These are phyloP conservation scores for Alaudala cheleensis DNA, from an alignment of 2,113 vertebrate genomes.

Conservation along the genomic window DNA sequence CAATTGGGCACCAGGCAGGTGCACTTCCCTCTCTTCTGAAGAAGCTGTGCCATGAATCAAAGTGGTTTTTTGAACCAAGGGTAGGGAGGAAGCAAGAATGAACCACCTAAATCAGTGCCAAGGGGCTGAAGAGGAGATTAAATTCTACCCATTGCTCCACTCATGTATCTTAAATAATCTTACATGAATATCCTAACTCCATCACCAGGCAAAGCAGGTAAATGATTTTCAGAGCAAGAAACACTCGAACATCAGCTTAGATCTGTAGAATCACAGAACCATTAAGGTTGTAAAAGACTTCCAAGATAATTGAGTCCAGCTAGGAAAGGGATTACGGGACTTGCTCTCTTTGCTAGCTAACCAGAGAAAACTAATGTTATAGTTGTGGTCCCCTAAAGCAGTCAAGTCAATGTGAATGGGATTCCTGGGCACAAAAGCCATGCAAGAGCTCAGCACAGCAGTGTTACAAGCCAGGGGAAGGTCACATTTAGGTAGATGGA, in stretches of 20 bases:
- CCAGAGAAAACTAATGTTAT: neutral
- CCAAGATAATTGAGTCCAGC: neutral
- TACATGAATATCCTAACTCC: neutral
- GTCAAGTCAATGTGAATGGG: neutral
- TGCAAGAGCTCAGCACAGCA: neutral
- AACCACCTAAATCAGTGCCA: neutral
- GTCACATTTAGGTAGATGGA: neutral
- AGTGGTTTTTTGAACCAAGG: neutral
- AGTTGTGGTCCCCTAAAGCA: neutral
- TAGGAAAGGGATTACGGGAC: neutral
- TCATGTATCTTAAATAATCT: neutral
- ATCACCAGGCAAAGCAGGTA: neutral
- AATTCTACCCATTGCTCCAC: neutral
- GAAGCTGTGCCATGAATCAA: neutral
- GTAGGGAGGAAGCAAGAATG: neutral
- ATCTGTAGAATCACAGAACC: neutral
- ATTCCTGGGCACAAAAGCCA: neutral
- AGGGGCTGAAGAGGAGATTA: neutral
- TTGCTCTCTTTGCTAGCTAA: neutral
- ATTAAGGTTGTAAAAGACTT: neutral
- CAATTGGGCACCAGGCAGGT: neutral
- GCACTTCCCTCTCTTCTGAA: neutral
- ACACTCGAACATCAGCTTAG: neutral
- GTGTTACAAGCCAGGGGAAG: neutral
- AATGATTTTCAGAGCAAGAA: neutral